Conservation (phyloP, 2,888 invertebrate genomes). For the Heliconius ismenius region DNA sequence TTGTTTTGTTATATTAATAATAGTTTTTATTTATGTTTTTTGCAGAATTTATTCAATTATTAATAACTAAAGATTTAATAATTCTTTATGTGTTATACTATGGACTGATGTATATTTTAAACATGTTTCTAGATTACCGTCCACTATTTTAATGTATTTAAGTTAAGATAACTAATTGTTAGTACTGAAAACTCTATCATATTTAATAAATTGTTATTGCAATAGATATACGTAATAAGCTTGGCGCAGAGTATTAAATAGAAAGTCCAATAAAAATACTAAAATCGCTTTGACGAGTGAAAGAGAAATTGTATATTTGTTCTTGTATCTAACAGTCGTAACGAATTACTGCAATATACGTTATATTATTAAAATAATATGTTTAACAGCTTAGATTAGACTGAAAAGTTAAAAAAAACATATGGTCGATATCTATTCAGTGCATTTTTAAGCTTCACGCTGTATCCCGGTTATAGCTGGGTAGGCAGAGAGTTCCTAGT, state of each 20-base stretch:
- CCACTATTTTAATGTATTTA: not conserved
- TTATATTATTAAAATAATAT: conserved; percentile 4
- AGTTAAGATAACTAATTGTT: not conserved
- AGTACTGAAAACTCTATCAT: not conserved
- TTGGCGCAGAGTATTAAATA: conserved; percentile 68
- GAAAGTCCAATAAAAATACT: conserved; percentile 72
- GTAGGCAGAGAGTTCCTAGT: not conserved
- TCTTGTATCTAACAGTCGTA: conserved; percentile 57
- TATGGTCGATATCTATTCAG: too few relatives aligned
- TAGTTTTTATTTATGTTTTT: not conserved
- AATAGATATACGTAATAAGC: conserved; percentile 58
- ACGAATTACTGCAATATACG: conserved; percentile 35
- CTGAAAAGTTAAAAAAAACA: too few relatives aligned
- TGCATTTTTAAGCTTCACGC: not conserved
- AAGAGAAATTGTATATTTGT: conserved; percentile 68
- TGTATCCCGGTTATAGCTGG: not conserved
- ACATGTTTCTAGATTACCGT: not conserved
- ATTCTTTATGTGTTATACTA: too few relatives aligned
- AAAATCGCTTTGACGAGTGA: conserved; percentile 67
- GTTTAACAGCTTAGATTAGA: not conserved
- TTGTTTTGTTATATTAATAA: not conserved
- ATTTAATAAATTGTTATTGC: conserved; percentile 41
- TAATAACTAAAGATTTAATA: too few relatives aligned
- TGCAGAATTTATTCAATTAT: too few relatives aligned
- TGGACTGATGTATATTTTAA: too few relatives aligned